These are phyloP conservation scores for Aricia agestis DNA, from an alignment of 1,140 invertebrate species.

Conservation along the genomic window DNA sequence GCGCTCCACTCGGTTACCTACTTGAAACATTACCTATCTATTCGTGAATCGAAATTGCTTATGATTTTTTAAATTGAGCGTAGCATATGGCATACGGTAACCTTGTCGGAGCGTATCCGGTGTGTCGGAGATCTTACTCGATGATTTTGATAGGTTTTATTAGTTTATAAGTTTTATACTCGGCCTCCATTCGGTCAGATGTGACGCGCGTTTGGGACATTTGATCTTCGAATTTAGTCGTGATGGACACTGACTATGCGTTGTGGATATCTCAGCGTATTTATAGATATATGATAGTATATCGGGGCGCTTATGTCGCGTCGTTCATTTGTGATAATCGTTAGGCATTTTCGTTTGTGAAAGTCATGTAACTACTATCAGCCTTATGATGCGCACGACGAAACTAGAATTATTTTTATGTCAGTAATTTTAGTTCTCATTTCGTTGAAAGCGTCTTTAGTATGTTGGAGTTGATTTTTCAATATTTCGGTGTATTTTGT, in stretches of 20 bases:
- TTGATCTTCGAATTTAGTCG: constrained; percentile 52
- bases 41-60: not conserved
- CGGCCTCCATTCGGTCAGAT: constrained; percentile 21
- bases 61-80: not conserved
- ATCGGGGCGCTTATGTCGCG: constrained; percentile 37
- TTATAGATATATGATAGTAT: constrained; percentile 55
- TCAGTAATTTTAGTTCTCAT: not conserved
- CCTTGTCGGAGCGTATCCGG: not conserved
- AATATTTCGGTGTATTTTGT: not conserved
- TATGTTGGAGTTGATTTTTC: not conserved
- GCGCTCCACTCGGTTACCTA: not conserved
- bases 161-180: constrained; percentile 30
- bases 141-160: constrained; percentile 28
- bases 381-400: not conserved
- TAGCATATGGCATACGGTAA: not conserved
- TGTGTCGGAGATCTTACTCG: constrained; percentile 21
- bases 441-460: not conserved
- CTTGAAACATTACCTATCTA: not conserved
- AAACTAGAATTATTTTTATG: not conserved
- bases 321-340: constrained; percentile 16
- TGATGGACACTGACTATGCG: constrained; percentile 45
- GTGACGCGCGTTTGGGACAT: constrained; percentile 33
- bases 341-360: constrained; percentile 3
- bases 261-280: constrained; percentile 55
- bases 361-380: not conserved